These are phyloP conservation scores for Oligia fasciuncula DNA, from an alignment of 2,888 invertebrate genomes.

Conservation along the genomic window DNA sequence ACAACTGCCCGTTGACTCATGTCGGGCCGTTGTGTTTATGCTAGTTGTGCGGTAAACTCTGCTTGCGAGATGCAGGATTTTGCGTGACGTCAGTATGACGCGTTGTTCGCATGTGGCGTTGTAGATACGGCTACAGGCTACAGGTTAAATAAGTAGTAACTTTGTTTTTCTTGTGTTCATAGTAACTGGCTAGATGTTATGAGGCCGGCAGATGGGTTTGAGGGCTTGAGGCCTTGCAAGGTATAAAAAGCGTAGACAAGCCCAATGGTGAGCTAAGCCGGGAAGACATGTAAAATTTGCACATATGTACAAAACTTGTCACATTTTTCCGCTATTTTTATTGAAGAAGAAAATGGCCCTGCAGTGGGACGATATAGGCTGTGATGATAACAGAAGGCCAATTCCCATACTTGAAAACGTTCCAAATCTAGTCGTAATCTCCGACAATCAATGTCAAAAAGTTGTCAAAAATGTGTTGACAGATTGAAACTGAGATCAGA, in stretches of 20 bases:
- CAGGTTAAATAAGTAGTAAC: neutral
- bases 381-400: neutral
- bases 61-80: no score
- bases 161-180: neutral
- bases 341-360: neutral
- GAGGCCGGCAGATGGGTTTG: neutral
- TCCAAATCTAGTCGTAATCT: no score
- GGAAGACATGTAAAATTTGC: neutral
- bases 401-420: no score
- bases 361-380: neutral
- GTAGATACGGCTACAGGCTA: no score
- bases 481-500: no score
- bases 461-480: no score
- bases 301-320: neutral
- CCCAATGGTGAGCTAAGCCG: neutral
- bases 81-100: no score
- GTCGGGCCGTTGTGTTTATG: no score
- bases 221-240: neutral
- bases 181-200: neutral
- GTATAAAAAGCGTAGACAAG: neutral
- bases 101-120: no score
- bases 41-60: no score
- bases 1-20: no score
- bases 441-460: no score
- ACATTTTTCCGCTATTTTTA: neutral